Conservation (phyloP, 2,888 invertebrate genomes). For the Pollenia labialis region DNA sequence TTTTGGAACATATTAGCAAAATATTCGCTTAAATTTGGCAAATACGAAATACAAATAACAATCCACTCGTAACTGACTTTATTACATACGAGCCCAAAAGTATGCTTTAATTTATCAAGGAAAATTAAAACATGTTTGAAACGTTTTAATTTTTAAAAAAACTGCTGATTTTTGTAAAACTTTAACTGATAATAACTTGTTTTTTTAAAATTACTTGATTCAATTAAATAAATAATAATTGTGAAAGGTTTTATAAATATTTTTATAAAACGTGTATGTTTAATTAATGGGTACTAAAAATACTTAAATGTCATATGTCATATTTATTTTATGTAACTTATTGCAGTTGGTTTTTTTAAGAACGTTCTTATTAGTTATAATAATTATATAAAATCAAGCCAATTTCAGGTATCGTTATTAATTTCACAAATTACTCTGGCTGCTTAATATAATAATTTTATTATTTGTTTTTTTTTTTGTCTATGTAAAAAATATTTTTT, state of each 20-base stretch:
- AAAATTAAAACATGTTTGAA: neutral
- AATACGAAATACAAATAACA: too few species aligned
- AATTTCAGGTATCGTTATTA: constrained; percentile 32
- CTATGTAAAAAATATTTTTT: constrained; percentile 5
- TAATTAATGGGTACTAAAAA: neutral
- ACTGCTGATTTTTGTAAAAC: too few species aligned
- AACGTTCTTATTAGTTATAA: neutral
- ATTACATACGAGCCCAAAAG: neutral
- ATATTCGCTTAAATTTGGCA: too few species aligned
- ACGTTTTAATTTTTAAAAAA: too few species aligned
- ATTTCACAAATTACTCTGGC: constrained; percentile 30
- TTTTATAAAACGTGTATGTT: too few species aligned
- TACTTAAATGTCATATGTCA: neutral
- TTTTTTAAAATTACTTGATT: too few species aligned
- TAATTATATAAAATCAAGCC: constrained; percentile 43
- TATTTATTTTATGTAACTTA: neutral
- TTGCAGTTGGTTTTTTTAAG: neutral
- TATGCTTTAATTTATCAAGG: constrained; percentile 16
- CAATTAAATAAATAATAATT: too few species aligned
- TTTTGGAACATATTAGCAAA: too few species aligned
- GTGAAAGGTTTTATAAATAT: too few species aligned
- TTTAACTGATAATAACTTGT: too few species aligned
- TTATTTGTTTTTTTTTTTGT: constrained; percentile 18
- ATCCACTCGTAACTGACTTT: neutral
- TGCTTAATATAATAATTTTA: constrained; percentile 22